Evolutionary conservation across 2,797 vertebrate genomes (phyloP), one percentile per base, ranked within the genome.

Genomic region (Heliangelus exortis): DNA sequence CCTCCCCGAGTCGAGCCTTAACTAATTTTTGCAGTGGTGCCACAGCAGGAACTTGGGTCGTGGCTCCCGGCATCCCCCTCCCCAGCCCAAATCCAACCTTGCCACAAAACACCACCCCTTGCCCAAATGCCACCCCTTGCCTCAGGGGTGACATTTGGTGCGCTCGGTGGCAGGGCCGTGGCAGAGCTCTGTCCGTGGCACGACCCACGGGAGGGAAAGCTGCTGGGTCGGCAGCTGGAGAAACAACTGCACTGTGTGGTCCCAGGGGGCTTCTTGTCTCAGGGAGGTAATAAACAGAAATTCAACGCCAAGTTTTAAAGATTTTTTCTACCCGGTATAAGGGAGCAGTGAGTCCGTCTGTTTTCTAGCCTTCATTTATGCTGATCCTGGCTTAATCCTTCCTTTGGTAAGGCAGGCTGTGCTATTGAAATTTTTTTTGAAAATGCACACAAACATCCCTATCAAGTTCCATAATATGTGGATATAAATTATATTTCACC

Each of bases 181-280:
- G 14, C 4, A 14, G 28, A 34, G 28, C 29, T 21, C 1, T 23
- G 50, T 33, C 39, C 39, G 33, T 8, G 21, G 23, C 16, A 20
- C 41, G 12, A 6, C 6, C 9, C 1, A 2, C 6, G 18, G 9
- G 7, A 29, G 14, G 17, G 18, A 31, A 21, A 6, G 22, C 6
- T 43, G 15, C 36, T 16, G 43, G 17, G 8, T 57, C 45, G 45
- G 54, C 18, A 12, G 11, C 5, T 53, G 45, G 20, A 75, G 28
- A 17, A 15, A 6, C 28, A 29, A 6, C 15, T 23, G 28, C 9
- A 19, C 0, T 0, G 1, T 20, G 15, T 17, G 6, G 36, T 57
- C 72, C 21, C 15, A 9, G 4, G 11, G 45, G 29, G 7, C 15
- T 22, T 53, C 17, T 43, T 59, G 3, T 5, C 7, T 22, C 22